phyloP scores from a whole-genome alignment of 2,888 invertebrate species.

The Leptarthrus brevirostris region DNA sequence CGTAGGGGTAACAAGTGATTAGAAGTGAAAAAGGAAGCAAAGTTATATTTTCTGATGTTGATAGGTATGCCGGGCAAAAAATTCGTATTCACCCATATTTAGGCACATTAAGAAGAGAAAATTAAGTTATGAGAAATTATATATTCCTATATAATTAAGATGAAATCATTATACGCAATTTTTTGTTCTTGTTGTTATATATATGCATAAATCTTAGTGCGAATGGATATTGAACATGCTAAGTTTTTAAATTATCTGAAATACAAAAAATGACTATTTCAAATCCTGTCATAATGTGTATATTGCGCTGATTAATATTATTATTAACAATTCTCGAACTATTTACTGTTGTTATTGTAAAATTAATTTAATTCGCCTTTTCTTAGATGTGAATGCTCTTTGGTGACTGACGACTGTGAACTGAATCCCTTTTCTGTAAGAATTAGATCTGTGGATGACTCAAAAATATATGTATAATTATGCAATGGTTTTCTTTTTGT shows the following conservation, averaged over 20 bases:
- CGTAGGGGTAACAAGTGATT: too few species aligned
- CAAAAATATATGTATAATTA: too few species aligned
- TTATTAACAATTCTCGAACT: not conserved
- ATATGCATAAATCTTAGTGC: conserved; percentile 15
- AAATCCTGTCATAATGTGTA: conserved; percentile 35
- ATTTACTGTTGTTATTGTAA: conserved; percentile 14
- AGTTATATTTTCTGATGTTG: conserved; percentile 29
- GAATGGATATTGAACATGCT: not conserved
- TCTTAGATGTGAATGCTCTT: too few species aligned
- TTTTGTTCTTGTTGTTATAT: conserved; percentile 43
- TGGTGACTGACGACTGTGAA: too few species aligned
- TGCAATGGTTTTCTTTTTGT: too few species aligned
- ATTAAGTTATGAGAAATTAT: conserved; percentile 23
- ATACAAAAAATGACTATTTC: not conserved
- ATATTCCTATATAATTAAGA: conserved; percentile 42
- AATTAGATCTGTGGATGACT: too few species aligned
- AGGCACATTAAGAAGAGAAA: not conserved
- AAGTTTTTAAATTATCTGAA: conserved; percentile 21
- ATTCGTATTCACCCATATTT: not conserved
- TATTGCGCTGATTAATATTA: conserved; percentile 41
- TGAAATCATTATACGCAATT: not conserved
- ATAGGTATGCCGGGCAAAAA: not conserved
- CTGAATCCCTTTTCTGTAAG: too few species aligned
- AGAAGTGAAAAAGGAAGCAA: too few species aligned
- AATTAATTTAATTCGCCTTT: too few species aligned